Evolutionary conservation across 2,888 invertebrate genomes (phyloP), one percentile per base, ranked within the genome.

Genomic region (Hemistola chrysoprasaria): DNA sequence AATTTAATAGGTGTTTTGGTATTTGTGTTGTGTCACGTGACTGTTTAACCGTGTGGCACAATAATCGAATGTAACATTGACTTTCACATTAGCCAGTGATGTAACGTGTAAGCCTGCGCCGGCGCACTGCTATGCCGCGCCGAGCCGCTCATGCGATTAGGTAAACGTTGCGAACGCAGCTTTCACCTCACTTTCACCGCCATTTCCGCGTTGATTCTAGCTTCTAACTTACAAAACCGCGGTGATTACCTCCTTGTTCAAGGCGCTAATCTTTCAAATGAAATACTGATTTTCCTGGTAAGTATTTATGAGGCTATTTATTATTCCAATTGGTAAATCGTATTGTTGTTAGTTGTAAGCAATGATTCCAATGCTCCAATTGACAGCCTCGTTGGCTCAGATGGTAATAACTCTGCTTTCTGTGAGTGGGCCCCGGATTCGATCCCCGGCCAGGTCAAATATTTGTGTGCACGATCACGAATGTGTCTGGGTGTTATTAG

Each of bases 181-280:
- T 86, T 86, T 87, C 87, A 81, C 84, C 78, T 72, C 75, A 86
- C 86, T 86, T 86, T 86, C 87, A 81, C 85, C 78, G 65, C 62
- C 61, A 76, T 78, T 85, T 87, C 86, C 88, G 86, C 77, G 74
- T 85, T 71, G 66, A 62, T 67, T 53, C 62, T 52, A 50, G 50
- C 46, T 44, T 48, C 47, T 39, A 65, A 41, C 16, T 62, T 52
- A 56, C 61, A 57, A 56, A 38, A 61, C 40, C 41, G 43, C 47
- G 22, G 44, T 35, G 30, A 31, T 21, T 24, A 34, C 38, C 52
- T 50, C 34, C 8, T 39, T 27, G 4, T 38, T 37, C 32, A 9
- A 20, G 24, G 16, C 4, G 2, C 4, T 16, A 3, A 3, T 16
- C 4, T 16, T 16, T 16, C 4, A n/a, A n/a, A n/a, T n/a, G n/a